Percentiles rank a stretch among this genome's conserved stretches.
Evolutionary conservation across 1,140 invertebrate species (phyloP).

Genomic region (Ylistrum balloti): DNA sequence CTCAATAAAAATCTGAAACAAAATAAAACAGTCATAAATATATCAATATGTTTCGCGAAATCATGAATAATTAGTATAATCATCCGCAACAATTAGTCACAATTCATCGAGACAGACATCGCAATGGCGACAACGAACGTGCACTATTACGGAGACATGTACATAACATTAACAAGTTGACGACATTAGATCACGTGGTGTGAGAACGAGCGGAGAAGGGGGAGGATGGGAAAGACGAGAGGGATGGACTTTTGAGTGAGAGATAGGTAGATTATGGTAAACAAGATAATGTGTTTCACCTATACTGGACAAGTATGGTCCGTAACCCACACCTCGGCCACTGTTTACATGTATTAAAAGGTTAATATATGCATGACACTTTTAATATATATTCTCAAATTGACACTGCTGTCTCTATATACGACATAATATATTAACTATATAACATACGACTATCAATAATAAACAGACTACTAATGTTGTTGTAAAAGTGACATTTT

Average conservation of each 20-base stretch:
- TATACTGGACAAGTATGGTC: neutral
- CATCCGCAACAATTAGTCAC: neutral
- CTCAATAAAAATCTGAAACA: neutral
- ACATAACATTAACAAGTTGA: neutral
- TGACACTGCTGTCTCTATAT: neutral
- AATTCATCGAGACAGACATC: neutral
- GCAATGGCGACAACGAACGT: neutral
- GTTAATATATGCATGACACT: constrained; percentile 6
- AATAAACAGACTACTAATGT: neutral
- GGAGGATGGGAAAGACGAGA: neutral
- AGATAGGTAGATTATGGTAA: neutral
- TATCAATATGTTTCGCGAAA: neutral
- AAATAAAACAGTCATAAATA: neutral
- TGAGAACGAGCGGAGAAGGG: neutral
- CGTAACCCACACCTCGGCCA: neutral
- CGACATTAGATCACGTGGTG: neutral
- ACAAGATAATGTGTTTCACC: neutral
- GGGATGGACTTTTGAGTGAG: neutral
- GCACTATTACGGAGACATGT: neutral
- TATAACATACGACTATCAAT: constrained; percentile 2
- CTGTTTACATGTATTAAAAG: neutral
- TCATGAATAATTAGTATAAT: neutral
- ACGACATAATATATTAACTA: constrained; percentile 5
- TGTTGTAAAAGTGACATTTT: neutral
- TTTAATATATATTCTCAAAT: constrained; percentile 20